These are phyloP conservation scores for Drosophila saltans DNA, from an alignment of 1,140 invertebrate species.

Conservation along the genomic window DNA sequence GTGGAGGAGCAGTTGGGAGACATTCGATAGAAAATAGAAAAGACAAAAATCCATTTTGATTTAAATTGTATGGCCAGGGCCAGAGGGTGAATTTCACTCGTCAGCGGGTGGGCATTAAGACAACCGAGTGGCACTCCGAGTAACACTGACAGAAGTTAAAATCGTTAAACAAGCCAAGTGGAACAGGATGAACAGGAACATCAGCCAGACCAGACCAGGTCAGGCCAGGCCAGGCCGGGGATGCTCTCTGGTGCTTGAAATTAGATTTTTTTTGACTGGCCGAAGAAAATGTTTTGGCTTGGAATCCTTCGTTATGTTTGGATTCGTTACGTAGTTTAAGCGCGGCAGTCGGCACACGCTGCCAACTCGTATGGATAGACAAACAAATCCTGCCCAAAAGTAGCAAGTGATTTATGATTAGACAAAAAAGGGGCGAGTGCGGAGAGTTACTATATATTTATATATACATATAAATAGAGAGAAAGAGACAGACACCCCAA, in stretches of 20 bases:
- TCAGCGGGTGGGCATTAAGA: conserved; percentile 43
- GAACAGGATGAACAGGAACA: conserved; percentile 27
- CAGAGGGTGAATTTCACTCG: not conserved
- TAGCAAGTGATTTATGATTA: conserved; percentile 47
- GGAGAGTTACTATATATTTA: too few relatives aligned
- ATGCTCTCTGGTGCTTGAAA: conserved; percentile 61
- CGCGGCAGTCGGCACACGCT: conserved; percentile 1
- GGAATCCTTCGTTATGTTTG: not conserved
- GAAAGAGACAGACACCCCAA: not conserved
- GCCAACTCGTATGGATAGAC: conserved; percentile 2
- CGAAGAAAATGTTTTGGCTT: not conserved
- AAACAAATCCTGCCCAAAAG: conserved; percentile 9
- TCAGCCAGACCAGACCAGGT: not conserved
- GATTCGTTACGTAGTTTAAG: conserved; percentile 21
- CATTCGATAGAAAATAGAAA: conserved; percentile 19
- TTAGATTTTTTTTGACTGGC: conserved; percentile 55
- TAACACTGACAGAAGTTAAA: conserved; percentile 42
- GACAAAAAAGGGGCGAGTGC: conserved; percentile 11
- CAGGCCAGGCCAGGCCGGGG: conserved; percentile 16
- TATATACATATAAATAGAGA: not conserved
- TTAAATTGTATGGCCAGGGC: conserved; percentile 8
- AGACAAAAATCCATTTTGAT: conserved; percentile 19
- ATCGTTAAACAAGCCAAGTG: conserved; percentile 57
- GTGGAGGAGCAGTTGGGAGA: not conserved
- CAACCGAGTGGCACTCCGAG: conserved; percentile 16